A percentile compares a stretch with the other conserved stretches of the same genome.
phyloP scores from a whole-genome alignment of 2,888 invertebrate species.

The Suillia variegata region DNA sequence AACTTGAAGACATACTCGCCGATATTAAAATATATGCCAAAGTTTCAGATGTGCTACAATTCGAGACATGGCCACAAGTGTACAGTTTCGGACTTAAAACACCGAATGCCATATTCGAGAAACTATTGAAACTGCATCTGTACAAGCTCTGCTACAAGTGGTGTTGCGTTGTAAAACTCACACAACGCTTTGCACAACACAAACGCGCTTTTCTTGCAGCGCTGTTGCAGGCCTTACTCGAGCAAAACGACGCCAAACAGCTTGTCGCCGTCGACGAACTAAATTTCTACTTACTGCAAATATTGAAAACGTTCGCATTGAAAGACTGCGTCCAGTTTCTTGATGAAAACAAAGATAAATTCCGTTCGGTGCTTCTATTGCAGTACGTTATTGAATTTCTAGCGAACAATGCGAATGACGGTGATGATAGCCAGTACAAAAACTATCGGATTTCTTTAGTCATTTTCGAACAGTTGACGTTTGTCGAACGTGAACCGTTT shows the following conservation, averaged over 20 bases:
- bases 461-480: conserved; percentile 69
- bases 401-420: conserved; percentile 51
- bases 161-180: conserved; percentile 66
- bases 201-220: conserved; percentile 54
- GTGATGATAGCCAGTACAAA: conserved; percentile 59
- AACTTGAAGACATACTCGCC: conserved; percentile 66
- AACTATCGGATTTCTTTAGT: conserved; percentile 72
- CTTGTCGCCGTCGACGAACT: conserved; percentile 25
- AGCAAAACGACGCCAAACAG: conserved; percentile 37
- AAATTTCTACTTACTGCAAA: conserved; percentile 61
- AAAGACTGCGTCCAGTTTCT: conserved; percentile 68
- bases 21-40: conserved; percentile 70
- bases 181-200: conserved; percentile 42
- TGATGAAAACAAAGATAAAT: conserved; percentile 68
- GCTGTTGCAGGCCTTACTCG: conserved; percentile 45
- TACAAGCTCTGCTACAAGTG: conserved; percentile 71
- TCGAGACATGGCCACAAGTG: conserved; percentile 67
- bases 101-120: conserved; percentile 54
- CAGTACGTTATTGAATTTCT: conserved; percentile 71
- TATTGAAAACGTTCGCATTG: conserved; percentile 67
- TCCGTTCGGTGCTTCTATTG: conserved; percentile 69
- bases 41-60: conserved; percentile 66
- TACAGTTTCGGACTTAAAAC: conserved; percentile 61
- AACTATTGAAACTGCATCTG: conserved; percentile 43
- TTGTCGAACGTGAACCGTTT: conserved; percentile 66